Base-by-base conservation (phyloP, 1,140 invertebrate species). In the Papilio dardanus region DNA sequence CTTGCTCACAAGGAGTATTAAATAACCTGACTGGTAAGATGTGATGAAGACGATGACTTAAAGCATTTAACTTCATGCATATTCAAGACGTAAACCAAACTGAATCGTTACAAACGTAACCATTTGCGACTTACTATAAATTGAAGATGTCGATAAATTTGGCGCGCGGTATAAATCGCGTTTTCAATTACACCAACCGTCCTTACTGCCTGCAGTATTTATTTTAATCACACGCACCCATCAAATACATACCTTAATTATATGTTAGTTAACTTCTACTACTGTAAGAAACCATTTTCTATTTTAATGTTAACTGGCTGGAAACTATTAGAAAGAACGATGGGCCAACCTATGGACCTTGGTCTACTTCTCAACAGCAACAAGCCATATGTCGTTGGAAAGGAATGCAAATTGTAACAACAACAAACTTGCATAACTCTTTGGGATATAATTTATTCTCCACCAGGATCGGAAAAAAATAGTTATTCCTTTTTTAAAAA, bases 171-270 rank as follows among this genome's bases (percentile, higher is more conserved):
- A 91, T 91, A 92, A 92, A 92, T 92, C 89, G 88, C 86, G 85
- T 88, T 92, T 92, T 92, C 90, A 92, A 92, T 92, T 92, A 92
- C 85, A 92, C 85, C 89, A 90, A 89, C 85, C 90, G 90, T 90
- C 88, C 77, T 87, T 88, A 88, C 89, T 88, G 87, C 78, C 77
- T 75, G 54, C 80, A 85, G 84, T 89, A 90, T 92, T 90, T 92
- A 90, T 92, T 92, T 92, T 92, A 92, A 90, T 90, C 90, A 86
- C 82, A 80, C 78, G 79, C 76, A 81, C 85, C 86, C 84, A 87
- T 87, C 87, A 89, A 88, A 89, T 83, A 83, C 74, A 79, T 78
- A 86, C 86, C 84, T 88, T 87, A 86, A 86, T 87, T 86, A 86
- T 88, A 82, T 87, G 81, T 82, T 80, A 74, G 78, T 79, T 81